These are phyloP conservation scores for Sycophaga agraensis DNA, from an alignment of 1,140 invertebrate species.

Conservation along the genomic window DNA sequence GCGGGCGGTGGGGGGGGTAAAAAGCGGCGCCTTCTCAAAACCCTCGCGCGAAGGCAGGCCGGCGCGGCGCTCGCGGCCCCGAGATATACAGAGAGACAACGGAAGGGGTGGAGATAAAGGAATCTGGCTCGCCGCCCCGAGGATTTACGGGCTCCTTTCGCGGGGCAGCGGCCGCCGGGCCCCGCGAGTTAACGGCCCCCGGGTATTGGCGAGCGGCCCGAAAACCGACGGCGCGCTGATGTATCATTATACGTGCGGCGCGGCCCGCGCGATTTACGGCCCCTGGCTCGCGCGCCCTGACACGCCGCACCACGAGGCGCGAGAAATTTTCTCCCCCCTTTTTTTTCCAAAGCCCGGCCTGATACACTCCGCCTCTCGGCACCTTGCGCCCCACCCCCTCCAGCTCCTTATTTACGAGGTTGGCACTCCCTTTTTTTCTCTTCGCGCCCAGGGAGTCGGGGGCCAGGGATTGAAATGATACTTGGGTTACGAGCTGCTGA, in stretches of 20 bases:
- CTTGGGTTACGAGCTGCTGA: background rate
- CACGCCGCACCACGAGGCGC: slow-evolving; percentile 7
- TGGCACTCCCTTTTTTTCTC: background rate
- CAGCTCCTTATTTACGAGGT: slow-evolving; percentile 14
- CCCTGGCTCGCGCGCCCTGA: background rate
- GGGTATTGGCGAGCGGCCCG: slow-evolving; percentile 26
- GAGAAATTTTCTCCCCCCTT: slow-evolving; percentile 11
- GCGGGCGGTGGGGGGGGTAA: no score
- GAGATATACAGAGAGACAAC: no score
- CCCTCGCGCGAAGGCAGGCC: no score
- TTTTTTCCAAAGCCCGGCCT: background rate
- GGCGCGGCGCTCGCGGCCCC: no score
- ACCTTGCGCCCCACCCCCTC: background rate
- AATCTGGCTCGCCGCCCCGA: no score
- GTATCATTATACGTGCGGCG: slow-evolving; percentile 15
- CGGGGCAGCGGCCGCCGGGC: no score
- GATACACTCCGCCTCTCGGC: background rate
- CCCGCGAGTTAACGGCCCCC: no score
- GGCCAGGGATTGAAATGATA: background rate
- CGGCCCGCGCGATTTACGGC: slow-evolving; percentile 2
- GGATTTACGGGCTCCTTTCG: no score
- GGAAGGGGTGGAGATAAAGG: no score
- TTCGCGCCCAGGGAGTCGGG: no score
- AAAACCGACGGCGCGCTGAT: slow-evolving; percentile 26
- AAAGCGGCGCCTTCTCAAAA: no score